Conservation (phyloP, 1,140 invertebrate species). For the Lepidurus packardi region DNA sequence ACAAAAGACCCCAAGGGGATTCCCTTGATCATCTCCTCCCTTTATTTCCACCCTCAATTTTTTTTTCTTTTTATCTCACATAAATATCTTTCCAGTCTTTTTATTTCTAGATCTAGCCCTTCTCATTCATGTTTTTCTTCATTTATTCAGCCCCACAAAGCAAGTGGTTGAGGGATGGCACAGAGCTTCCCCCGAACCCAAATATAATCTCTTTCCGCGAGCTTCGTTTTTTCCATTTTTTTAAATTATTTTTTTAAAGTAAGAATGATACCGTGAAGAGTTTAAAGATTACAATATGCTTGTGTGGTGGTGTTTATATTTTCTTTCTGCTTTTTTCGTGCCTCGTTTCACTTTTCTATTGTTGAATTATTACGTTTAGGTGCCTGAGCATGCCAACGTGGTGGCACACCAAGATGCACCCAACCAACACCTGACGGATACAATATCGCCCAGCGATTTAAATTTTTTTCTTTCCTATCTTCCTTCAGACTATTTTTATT, state of each 20-base stretch:
- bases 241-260: too few species aligned
- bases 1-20: not conserved
- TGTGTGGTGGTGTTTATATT: not conserved
- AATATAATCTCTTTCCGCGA: too few species aligned
- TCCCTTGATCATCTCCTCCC: not conserved
- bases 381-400: not conserved
- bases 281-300: too few species aligned
- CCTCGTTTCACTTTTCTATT: constrained; percentile 7
- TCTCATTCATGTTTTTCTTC: not conserved
- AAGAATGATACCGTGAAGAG: too few species aligned
- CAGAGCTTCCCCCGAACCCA: too few species aligned
- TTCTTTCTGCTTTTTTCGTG: not conserved
- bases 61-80: not conserved
- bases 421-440: not conserved
- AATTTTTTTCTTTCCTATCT: too few species aligned
- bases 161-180: too few species aligned
- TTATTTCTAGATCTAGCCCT: not conserved
- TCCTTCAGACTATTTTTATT: too few species aligned
- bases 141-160: too few species aligned
- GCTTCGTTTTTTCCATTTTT: too few species aligned
- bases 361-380: not conserved
- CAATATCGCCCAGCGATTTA: not conserved
- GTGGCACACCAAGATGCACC: not conserved
- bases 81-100: not conserved
- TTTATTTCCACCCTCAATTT: not conserved